Base-by-base conservation (phyloP, 2,797 vertebrate species). In the Pangasius macronema region DNA sequence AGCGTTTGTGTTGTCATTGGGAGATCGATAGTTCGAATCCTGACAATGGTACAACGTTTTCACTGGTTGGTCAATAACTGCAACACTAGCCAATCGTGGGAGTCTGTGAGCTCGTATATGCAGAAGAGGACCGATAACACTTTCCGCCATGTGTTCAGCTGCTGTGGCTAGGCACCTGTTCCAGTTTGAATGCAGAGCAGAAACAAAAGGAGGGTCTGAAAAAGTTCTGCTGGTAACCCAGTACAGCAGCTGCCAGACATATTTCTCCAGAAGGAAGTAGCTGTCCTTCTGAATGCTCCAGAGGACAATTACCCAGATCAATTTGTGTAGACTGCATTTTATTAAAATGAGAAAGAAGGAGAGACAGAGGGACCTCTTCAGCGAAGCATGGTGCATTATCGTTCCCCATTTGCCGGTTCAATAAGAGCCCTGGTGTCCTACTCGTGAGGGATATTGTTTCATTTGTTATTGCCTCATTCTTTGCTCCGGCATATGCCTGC, bases 391-490 rank as follows among this genome's bases (percentile, higher is more conserved):
- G 84, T 86, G 72, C 89, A 87, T 89, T 90, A 88, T 82, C 49
- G 82, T 81, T 83, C 83, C 79, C 84, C 76, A 90, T 89, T 89
- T 89, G 85, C 87, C 65, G 68, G 75, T 63, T 89, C 81, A 87
- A 72, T 89, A 87, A 90, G 75, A 87, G 75, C 86, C 83, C 42
- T 67, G 46, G 63, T 86, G 83, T 90, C 79, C 80, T 68, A 86
- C 63, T 84, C 61, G 33, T 73, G 57, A 86, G 84, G 77, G 86
- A 81, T 84, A 84, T 89, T 86, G 89, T 87, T 90, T 83, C 73
- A 22, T 36, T 87, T 83, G 70, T 88, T 90, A 90, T 88, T 80
- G 89, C 83, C 61, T 68, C 57, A 90, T 88, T 88, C 61, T n/a
- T 81, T 87, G 80, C 77, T 63, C 30, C 11, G 84, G 81, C 79